Percentiles rank a stretch among this genome's conserved stretches.
phyloP scores from a whole-genome alignment of 2,888 invertebrate species.

The Laspeyria flexula region DNA sequence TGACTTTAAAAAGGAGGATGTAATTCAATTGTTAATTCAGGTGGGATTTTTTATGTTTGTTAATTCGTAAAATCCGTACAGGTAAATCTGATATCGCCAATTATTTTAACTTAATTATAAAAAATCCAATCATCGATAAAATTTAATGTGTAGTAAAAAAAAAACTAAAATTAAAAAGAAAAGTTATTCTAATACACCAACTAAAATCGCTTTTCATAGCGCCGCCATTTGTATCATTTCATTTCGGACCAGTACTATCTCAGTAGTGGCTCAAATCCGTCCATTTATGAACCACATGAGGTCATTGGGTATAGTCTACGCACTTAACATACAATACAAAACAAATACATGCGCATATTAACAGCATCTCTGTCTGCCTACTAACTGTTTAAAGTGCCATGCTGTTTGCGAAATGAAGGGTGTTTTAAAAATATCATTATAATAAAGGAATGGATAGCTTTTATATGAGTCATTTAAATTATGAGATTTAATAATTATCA shows the following conservation, averaged over 20 bases:
- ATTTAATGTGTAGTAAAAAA: too few relatives aligned
- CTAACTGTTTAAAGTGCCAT: conserved; percentile 42
- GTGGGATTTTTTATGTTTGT: too few relatives aligned
- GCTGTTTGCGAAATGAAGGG: conserved; percentile 61
- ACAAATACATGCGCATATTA: conserved; percentile 76
- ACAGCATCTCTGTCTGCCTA: conserved; percentile 51
- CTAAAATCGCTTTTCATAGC: not conserved
- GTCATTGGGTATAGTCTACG: conserved; percentile 71
- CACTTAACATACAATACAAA: conserved; percentile 64
- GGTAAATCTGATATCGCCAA: too few relatives aligned
- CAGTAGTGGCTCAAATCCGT: conserved; percentile 26
- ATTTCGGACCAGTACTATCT: conserved; percentile 20
- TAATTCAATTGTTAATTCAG: too few relatives aligned
- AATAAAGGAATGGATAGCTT: conserved; percentile 47
- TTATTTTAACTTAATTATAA: too few relatives aligned
- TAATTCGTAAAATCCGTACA: too few relatives aligned
- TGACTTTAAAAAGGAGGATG: too few relatives aligned
- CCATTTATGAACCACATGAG: conserved; percentile 51
- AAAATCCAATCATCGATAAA: too few relatives aligned
- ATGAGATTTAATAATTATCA: too few relatives aligned
- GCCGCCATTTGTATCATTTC: conserved; percentile 23
- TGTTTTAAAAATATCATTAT: conserved; percentile 23
- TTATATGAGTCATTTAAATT: not conserved
- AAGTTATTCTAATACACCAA: too few relatives aligned
- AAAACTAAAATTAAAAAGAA: too few relatives aligned